Base-by-base conservation (phyloP, 30 jellyfish, hydroid and myxozoan genomes). In the Cassiopea xamachana region DNA sequence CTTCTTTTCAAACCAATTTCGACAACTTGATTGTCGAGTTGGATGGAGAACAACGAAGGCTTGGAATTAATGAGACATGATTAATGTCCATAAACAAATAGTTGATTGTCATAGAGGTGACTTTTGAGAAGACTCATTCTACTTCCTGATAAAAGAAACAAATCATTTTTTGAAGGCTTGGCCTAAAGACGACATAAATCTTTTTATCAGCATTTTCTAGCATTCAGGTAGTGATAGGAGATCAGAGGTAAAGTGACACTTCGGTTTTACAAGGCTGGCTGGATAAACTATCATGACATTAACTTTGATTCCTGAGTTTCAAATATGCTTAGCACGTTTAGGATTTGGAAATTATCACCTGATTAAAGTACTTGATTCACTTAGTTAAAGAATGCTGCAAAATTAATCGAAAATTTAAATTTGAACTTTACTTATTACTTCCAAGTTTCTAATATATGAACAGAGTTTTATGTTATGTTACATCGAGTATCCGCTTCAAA, bases 31-130 rank as follows among this genome's bases (percentile, higher is more conserved):
- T 58, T 78, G 75, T 48, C 87, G 73, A 60, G 51, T 48, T 48
- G 15, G 51, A 7, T 78, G 76, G 75, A 50, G 51, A 78, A 78
- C 87, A 49, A 48, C 45, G n/a, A 49, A 7, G 58, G 49, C 51
- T 49, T 50, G 49, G 87, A 78, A 46, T 78, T 78, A 78, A 78
- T 18, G 74, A 78, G 73, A n/a, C 75, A 48, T 71, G 80, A 71
- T 71, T 8, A 12, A 71, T 71, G 80, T 71, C 80, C n/a, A 1
- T 8, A 18, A 43, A 78, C 87, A 78, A 48, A 48, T 58, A 43
- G 48, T 5, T 44, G 87, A 60, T 78, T 78, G 87, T 47, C 87
- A 51, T 46, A 48, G 51, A 78, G 15, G 87, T 46, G 87, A 78
- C 12, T 78, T 78, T 19, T 75, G 51, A 78, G 87, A 78, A 27